Percentiles rank a stretch among this genome's conserved stretches.
Conservation (phyloP, 2,113 vertebrate species). For the Dromaius novaehollandiae region DNA sequence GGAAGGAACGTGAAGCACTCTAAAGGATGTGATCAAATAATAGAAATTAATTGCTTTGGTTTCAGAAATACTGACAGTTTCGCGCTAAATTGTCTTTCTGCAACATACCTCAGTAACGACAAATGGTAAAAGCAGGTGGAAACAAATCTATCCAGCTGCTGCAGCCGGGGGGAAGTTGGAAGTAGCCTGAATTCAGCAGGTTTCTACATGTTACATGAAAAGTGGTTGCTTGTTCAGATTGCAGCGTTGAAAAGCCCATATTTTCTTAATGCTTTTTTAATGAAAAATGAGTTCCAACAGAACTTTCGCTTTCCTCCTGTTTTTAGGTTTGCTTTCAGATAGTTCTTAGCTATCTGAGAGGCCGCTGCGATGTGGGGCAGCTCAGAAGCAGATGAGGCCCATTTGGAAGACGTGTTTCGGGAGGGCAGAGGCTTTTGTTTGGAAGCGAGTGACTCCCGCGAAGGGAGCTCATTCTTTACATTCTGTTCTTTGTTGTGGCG, state of each 20-base stretch:
- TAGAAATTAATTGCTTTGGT: constrained; percentile 51
- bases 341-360: constrained; percentile 11
- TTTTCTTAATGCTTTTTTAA: constrained; percentile 55
- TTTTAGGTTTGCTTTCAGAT: constrained; percentile 21
- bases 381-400: constrained; percentile 39
- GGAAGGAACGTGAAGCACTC: background rate
- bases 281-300: constrained; percentile 18
- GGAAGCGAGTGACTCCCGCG: constrained; percentile 27
- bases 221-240: constrained; percentile 42
- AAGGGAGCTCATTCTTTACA: constrained; percentile 64
- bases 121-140: constrained; percentile 70
- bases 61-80: constrained; percentile 49
- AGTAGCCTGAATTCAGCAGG: constrained; percentile 69
- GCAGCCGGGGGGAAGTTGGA: constrained; percentile 69
- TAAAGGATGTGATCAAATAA: constrained; percentile 19
- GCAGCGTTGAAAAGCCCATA: background rate
- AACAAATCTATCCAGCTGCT: constrained; percentile 72
- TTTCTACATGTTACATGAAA: constrained; percentile 69
- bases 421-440: constrained; percentile 67
- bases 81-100: constrained; percentile 66
- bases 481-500: constrained; percentile 60
- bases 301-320: background rate
- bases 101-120: constrained; percentile 66
- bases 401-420: constrained; percentile 34
- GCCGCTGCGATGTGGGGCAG: constrained; percentile 10